These are phyloP conservation scores for Anguilla obscura DNA, from an alignment of 2,797 vertebrate species.

Conservation along the genomic window DNA sequence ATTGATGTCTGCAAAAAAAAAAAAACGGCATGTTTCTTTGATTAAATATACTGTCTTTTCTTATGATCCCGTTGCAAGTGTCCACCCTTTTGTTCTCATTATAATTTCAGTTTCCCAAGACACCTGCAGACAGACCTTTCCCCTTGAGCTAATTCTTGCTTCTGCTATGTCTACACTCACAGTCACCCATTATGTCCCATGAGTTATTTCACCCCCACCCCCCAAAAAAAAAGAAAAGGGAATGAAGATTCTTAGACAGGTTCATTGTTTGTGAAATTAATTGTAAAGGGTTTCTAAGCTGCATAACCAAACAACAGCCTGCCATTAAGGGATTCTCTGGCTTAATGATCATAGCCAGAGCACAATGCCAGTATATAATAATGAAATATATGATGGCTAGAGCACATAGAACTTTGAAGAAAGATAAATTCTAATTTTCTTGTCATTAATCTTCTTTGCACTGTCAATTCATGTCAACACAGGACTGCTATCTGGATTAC, in stretches of 20 bases:
- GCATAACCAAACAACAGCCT: background rate
- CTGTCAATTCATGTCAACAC: background rate
- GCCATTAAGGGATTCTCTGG: background rate
- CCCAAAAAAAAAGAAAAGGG: background rate
- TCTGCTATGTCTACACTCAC: background rate
- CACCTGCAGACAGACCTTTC: background rate
- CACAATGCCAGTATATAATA: background rate
- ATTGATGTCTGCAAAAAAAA: no score
- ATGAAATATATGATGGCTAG: background rate
- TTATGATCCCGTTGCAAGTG: background rate
- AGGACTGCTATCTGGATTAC: background rate
- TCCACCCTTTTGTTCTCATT: background rate
- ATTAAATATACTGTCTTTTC: background rate
- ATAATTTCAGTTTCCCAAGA: background rate
- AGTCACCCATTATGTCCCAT: background rate
- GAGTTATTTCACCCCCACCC: constrained; percentile 6
- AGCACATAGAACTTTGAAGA: background rate
- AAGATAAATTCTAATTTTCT: background rate
- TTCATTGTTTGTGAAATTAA: background rate
- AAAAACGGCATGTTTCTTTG: background rate
- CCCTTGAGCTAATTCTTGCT: background rate
- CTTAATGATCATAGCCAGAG: background rate
- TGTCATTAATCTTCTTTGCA: background rate
- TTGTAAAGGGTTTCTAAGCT: background rate
- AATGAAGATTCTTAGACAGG: background rate